Base-by-base conservation (phyloP, 2,888 invertebrate species). In the Aspidapion aeneum region DNA sequence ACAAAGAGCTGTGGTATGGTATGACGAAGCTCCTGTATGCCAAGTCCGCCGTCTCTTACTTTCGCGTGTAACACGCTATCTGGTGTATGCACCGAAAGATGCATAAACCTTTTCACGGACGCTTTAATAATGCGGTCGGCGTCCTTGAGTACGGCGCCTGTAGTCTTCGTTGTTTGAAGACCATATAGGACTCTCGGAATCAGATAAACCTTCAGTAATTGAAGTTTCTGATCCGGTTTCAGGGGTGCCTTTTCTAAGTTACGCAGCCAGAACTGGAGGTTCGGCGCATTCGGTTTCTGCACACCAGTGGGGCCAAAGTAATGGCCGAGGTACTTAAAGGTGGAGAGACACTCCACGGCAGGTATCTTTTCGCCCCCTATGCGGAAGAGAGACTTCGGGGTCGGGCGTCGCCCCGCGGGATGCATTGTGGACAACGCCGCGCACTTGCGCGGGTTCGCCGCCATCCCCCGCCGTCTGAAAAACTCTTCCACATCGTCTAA, bases 61-160 rank as follows among this genome's bases (percentile, higher is more conserved):
- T 63, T 67, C 21, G 66, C 72, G 66, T 66, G 74, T 62, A 70
- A 67, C 66, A 58, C 72, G 70, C 70, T 74, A 74, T 69, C 72
- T 65, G 69, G 74, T 67, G 63, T 75, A 71, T 69, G 74, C 1
- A 80, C 79, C 78, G 80, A 77, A 79, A 84, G 81, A 80, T 83
- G 83, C 80, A 83, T 80, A 72, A 78, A 77, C 9, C 57, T 22
- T 55, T 70, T 63, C 7, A 68, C 61, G n/a, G 65, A 16, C 48
- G 63, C 48, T 2, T 61, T 60, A 3, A 66, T 55, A 3, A 65
- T 21, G 16, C 61, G 51, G 48, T 68, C 66, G 1, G 60, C 64
- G 2, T 57, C 64, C 22, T 50, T 51, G 3, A 66, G 61, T n/a
- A 59, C 35, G 16, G 57, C 64, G 0, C 64, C 61, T 0, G 71